Conservation (phyloP, 2,113 vertebrate genomes). For the Orientallactaga bullata region DNA sequence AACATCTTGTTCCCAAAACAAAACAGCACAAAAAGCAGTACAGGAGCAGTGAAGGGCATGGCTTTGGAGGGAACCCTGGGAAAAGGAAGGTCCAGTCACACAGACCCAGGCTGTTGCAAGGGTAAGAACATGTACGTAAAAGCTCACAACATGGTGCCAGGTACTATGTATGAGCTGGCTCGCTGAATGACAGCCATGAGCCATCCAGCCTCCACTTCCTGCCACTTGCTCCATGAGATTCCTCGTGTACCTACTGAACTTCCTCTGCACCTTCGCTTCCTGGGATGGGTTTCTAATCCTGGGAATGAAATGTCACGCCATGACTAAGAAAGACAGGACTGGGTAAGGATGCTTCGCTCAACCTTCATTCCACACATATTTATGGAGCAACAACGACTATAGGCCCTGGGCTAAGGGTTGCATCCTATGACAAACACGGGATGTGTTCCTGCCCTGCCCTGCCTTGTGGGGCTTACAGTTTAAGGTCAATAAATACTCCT, state of each 20-base stretch:
- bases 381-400: background rate
- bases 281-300: slow-evolving; percentile 12
- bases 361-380: slow-evolving; percentile 45
- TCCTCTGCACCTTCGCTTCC: background rate
- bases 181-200: background rate
- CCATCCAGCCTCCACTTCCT: background rate
- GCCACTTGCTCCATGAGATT: background rate
- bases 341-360: background rate
- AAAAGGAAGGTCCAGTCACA: background rate
- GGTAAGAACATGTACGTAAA: background rate
- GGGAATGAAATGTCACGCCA: slow-evolving; percentile 27
- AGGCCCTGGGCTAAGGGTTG: background rate
- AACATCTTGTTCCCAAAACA: background rate
- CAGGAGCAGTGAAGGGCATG: background rate
- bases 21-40: background rate
- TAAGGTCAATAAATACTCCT: background rate
- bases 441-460: background rate
- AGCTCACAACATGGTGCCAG: background rate
- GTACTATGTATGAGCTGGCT: background rate
- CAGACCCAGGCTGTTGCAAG: background rate
- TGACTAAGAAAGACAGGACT: slow-evolving; percentile 52
- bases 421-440: background rate
- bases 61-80: background rate
- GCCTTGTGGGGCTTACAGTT: background rate
- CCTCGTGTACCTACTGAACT: background rate